A percentile compares a stretch with the other conserved stretches of the same genome.
These are phyloP conservation scores for Drosophila dives DNA, from an alignment of 2,888 invertebrate species.

Conservation along the genomic window DNA sequence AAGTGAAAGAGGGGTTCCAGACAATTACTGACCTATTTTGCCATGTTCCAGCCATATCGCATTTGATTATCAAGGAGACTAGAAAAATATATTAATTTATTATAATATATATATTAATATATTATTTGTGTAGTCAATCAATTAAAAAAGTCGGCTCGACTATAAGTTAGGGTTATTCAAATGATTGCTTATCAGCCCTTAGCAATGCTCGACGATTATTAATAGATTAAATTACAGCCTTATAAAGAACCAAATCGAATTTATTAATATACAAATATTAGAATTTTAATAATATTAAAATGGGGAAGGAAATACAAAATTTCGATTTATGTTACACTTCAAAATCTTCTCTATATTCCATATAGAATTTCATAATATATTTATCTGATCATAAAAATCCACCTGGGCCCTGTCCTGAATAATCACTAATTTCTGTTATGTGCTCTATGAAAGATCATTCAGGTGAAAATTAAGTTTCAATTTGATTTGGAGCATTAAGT, in stretches of 20 bases:
- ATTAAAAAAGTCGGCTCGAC: not conserved
- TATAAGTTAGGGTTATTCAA: not conserved
- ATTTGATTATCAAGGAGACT: not conserved
- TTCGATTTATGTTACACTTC: not conserved
- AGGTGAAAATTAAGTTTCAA: slow-evolving; percentile 1
- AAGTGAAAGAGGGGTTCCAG: not conserved
- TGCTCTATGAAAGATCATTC: not conserved
- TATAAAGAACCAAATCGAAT: not conserved
- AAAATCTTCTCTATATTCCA: not conserved
- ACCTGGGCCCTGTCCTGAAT: not conserved
- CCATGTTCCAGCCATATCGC: not conserved
- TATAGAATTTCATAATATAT: not conserved
- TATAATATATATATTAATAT: not conserved
- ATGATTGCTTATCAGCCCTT: not conserved
- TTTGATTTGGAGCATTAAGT: slow-evolving; percentile 11
- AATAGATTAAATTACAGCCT: not conserved
- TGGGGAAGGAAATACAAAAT: not conserved
- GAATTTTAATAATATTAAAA: not conserved
- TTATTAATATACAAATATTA: not conserved
- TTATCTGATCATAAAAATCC: not conserved
- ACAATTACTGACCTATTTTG: not conserved
- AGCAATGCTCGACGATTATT: not conserved
- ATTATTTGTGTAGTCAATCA: not conserved
- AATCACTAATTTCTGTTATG: not conserved
- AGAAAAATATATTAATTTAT: not conserved